phyloP scores from a whole-genome alignment of 2,888 invertebrate species.

The Barypeithes pellucidus region DNA sequence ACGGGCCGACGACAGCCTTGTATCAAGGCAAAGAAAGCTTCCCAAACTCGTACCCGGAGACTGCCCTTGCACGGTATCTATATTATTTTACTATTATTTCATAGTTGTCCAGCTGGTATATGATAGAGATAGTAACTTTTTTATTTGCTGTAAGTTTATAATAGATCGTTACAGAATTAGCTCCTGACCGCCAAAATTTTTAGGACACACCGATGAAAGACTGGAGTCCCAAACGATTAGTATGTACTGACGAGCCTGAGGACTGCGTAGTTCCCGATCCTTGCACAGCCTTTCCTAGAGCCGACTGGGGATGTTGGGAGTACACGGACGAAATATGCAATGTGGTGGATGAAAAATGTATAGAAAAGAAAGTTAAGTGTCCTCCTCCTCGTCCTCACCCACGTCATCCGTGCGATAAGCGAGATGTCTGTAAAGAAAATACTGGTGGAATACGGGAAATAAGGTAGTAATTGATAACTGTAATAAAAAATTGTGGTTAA shows the following conservation, averaged over 20 bases:
- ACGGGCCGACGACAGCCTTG: slow-evolving; percentile 55
- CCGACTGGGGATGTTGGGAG: slow-evolving; percentile 61
- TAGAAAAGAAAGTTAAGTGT: slow-evolving; percentile 34
- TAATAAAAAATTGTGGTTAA: no score
- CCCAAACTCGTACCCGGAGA: slow-evolving; percentile 56
- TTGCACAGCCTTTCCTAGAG: slow-evolving; percentile 53
- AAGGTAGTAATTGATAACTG: no score
- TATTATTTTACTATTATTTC: background rate
- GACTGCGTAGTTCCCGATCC: slow-evolving; percentile 53
- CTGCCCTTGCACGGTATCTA: slow-evolving; percentile 58
- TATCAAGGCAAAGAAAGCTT: slow-evolving; percentile 49
- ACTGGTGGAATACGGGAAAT: background rate
- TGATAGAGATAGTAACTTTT: no score
- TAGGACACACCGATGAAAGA: slow-evolving; percentile 57
- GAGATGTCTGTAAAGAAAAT: background rate
- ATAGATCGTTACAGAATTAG: background rate
- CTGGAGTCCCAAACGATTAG: slow-evolving; percentile 54
- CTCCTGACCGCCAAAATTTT: background rate
- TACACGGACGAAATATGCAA: slow-evolving; percentile 47
- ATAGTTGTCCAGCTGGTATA: no score
- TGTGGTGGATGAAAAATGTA: slow-evolving; percentile 47
- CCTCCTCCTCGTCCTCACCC: slow-evolving; percentile 21
- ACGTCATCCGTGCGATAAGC: slow-evolving; percentile 29
- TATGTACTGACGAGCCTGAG: slow-evolving; percentile 52
- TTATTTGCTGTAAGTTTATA: no score